Conservation (phyloP, 2,888 invertebrate species). For the Agrilus mali region DNA sequence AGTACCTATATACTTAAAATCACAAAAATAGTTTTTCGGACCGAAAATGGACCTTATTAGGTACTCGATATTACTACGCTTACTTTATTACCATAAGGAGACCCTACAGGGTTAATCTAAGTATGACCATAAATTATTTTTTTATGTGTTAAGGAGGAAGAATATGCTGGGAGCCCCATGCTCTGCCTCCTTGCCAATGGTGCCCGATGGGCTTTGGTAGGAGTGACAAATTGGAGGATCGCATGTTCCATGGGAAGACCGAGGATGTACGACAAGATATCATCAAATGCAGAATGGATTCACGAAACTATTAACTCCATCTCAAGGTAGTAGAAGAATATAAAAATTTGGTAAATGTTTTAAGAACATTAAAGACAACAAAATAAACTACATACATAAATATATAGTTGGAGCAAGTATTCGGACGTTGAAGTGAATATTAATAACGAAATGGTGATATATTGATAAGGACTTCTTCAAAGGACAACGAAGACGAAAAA, state of each 20-base stretch:
- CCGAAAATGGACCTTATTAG: too few relatives aligned
- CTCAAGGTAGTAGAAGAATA: constrained; percentile 10
- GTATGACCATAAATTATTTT: too few relatives aligned
- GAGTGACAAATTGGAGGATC: constrained; percentile 76
- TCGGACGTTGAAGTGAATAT: not conserved
- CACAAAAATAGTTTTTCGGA: too few relatives aligned
- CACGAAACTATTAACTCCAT: constrained; percentile 52
- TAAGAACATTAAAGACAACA: not conserved
- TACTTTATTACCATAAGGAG: too few relatives aligned
- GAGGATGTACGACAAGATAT: constrained; percentile 69
- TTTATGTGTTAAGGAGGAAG: constrained; percentile 55
- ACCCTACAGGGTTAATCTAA: too few relatives aligned
- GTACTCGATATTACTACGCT: too few relatives aligned
- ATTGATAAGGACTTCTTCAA: too few relatives aligned
- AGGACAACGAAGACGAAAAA: too few relatives aligned
- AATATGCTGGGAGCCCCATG: constrained; percentile 78
- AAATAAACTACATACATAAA: too few relatives aligned
- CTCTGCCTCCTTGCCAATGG: constrained; percentile 61
- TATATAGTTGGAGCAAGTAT: too few relatives aligned
- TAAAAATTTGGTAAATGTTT: not conserved
- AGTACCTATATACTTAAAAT: too few relatives aligned
- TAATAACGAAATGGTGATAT: not conserved
- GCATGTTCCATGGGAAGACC: constrained; percentile 70
- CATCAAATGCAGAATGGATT: constrained; percentile 78
- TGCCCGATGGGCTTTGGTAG: constrained; percentile 65